A percentile compares a stretch with the other conserved stretches of the same genome.
Evolutionary conservation across 2,797 vertebrate species (phyloP).

Genomic region (Acridotheres tristis): DNA sequence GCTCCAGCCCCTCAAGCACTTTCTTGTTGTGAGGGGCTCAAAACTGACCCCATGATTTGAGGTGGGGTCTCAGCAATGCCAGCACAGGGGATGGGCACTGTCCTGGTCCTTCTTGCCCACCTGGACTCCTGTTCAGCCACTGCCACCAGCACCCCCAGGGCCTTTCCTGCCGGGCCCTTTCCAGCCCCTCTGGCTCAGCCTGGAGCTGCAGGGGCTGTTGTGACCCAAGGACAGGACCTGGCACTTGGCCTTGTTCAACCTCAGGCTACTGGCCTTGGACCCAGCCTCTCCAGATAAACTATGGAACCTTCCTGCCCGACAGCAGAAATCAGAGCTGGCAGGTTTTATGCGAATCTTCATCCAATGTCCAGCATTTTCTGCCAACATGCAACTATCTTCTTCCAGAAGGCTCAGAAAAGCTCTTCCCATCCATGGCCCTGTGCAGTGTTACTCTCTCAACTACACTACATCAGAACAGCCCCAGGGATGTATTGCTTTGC

Average conservation of each 20-base stretch:
- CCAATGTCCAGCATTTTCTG: not conserved
- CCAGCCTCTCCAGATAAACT: not conserved
- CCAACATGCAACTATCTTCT: not conserved
- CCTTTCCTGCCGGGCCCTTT: not conserved
- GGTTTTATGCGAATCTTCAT: not conserved
- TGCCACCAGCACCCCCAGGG: not conserved
- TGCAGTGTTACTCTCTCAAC: not conserved
- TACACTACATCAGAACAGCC: not conserved
- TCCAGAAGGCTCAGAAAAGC: not conserved
- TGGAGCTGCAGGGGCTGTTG: not conserved
- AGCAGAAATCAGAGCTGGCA: not conserved
- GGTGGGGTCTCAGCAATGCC: not conserved
- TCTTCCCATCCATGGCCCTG: not conserved
- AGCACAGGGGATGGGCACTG: not conserved
- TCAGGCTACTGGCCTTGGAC: not conserved
- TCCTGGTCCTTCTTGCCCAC: not conserved
- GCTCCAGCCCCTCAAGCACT: not conserved
- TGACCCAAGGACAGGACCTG: not conserved
- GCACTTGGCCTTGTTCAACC: not conserved
- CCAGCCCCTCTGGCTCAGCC: not conserved
- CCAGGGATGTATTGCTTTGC: not conserved
- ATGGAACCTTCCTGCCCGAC: not conserved
- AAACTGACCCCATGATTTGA: fast-evolving
- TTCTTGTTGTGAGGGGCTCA: not conserved
- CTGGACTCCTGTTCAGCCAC: not conserved